Evolutionary conservation across 2,113 vertebrate species (phyloP).

Genomic region (western clawed frog (Xenopus tropicalis)): DNA sequence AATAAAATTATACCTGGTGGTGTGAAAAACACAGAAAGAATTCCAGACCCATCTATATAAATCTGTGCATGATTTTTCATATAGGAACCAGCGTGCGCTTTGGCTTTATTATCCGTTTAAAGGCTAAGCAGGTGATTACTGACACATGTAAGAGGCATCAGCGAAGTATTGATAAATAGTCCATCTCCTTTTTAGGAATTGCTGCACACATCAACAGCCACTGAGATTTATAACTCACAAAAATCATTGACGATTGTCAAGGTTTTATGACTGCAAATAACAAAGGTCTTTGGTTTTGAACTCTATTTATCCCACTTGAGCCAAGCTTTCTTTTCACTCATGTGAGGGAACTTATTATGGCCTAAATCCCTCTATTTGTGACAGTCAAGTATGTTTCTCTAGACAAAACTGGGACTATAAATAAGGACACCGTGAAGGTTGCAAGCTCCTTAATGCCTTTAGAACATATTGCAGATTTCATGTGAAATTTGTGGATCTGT

Average conservation of each 20-base stretch:
- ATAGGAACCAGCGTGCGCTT: neutral
- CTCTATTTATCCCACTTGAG: slow-evolving; percentile 6
- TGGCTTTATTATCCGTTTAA: neutral
- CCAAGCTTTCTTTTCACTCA: slow-evolving; percentile 12
- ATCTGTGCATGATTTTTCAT: neutral
- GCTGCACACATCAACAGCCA: slow-evolving; percentile 23
- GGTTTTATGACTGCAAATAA: slow-evolving; percentile 27
- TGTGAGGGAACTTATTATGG: neutral
- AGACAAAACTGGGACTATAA: slow-evolving; percentile 4
- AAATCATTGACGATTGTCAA: slow-evolving; percentile 36
- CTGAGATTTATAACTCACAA: slow-evolving; percentile 39
- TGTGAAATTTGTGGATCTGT: neutral
- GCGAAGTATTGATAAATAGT: slow-evolving; percentile 12
- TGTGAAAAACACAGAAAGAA: too few species aligned
- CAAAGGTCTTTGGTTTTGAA: slow-evolving; percentile 28
- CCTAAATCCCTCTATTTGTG: neutral
- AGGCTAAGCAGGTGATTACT: neutral
- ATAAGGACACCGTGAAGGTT: slow-evolving; percentile 10
- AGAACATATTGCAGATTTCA: slow-evolving; percentile 10
- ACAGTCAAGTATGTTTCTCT: rapidly evolving
- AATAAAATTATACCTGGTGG: too few species aligned
- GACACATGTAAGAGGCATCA: slow-evolving; percentile 2
- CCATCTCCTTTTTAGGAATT: slow-evolving; percentile 29
- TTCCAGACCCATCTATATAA: neutral
- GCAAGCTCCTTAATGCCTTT: neutral